A percentile compares a stretch with the other conserved stretches of the same genome.
Evolutionary conservation across 1,140 invertebrate species (phyloP).

Genomic region (Agraylea sexmaculata): DNA sequence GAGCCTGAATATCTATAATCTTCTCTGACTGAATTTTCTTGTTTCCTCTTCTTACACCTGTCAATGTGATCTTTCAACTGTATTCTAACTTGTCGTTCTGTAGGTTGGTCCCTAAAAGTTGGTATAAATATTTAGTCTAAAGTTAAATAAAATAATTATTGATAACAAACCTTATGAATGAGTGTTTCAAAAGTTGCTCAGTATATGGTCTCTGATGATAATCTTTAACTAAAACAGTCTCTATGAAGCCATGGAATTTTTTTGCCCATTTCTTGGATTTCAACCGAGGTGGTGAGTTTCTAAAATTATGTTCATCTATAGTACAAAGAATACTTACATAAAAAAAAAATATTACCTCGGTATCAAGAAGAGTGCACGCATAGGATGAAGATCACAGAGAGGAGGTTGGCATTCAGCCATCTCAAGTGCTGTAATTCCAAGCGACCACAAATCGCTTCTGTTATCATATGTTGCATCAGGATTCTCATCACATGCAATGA

Average conservation of each 20-base stretch:
- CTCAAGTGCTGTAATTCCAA: slow-evolving; percentile 97
- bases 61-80: slow-evolving; percentile 99
- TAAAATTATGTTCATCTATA: slow-evolving; percentile 25
- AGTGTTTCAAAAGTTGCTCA: slow-evolving; percentile 93
- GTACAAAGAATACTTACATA: background rate
- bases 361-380: slow-evolving; percentile 96
- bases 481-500: slow-evolving; percentile 99
- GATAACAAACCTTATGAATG: slow-evolving; percentile 66
- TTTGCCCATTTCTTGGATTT: slow-evolving; percentile 98
- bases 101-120: slow-evolving; percentile 74
- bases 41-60: slow-evolving; percentile 87
- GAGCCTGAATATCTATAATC: slow-evolving; percentile 74
- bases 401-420: slow-evolving; percentile 99
- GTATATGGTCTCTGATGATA: slow-evolving; percentile 97
- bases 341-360: slow-evolving; percentile 49
- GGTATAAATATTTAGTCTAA: slow-evolving; percentile 6
- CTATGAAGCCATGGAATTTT: slow-evolving; percentile 76
- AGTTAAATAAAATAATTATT: background rate
- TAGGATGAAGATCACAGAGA: slow-evolving; percentile 97
- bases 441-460: slow-evolving; percentile 95
- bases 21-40: slow-evolving; percentile 70
- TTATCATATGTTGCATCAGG: slow-evolving; percentile 99
- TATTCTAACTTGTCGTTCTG: slow-evolving; percentile 93
- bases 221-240: slow-evolving; percentile 76
- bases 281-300: slow-evolving; percentile 88